phyloP scores from a whole-genome alignment of 2,113 vertebrate genomes.

The Mastomys coucha region DNA sequence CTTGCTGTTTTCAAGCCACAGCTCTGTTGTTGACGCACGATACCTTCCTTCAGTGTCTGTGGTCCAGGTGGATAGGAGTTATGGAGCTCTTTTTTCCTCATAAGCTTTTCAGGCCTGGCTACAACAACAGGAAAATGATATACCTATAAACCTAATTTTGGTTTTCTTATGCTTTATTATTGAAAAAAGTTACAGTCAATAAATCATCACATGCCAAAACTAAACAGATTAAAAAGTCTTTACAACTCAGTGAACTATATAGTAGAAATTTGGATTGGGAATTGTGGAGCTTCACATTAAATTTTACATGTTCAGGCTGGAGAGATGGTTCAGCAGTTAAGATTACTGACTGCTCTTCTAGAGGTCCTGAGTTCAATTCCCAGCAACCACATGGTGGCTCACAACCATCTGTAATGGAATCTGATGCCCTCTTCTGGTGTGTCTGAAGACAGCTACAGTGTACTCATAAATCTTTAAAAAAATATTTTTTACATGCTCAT shows the following conservation, averaged over 20 bases:
- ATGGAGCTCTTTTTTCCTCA: background rate
- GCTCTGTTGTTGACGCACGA: conserved; percentile 11
- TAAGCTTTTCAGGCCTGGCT: background rate
- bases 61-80: background rate
- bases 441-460: too few species aligned
- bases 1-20: background rate
- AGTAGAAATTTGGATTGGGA: background rate
- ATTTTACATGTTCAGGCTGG: background rate
- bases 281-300: background rate
- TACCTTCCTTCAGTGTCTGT: too few species aligned
- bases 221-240: background rate
- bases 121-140: conserved; percentile 4
- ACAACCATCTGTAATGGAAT: too few species aligned
- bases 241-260: background rate
- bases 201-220: background rate
- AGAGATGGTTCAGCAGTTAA: too few species aligned
- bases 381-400: too few species aligned
- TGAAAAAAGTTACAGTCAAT: background rate
- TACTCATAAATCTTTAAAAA: too few species aligned
- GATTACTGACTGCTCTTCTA: too few species aligned
- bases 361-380: too few species aligned
- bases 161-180: background rate
- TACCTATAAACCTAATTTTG: background rate
- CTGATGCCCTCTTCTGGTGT: too few species aligned
- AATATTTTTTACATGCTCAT: background rate